phyloP scores from a whole-genome alignment of 2,888 invertebrate genomes.

The Protonemura montana region DNA sequence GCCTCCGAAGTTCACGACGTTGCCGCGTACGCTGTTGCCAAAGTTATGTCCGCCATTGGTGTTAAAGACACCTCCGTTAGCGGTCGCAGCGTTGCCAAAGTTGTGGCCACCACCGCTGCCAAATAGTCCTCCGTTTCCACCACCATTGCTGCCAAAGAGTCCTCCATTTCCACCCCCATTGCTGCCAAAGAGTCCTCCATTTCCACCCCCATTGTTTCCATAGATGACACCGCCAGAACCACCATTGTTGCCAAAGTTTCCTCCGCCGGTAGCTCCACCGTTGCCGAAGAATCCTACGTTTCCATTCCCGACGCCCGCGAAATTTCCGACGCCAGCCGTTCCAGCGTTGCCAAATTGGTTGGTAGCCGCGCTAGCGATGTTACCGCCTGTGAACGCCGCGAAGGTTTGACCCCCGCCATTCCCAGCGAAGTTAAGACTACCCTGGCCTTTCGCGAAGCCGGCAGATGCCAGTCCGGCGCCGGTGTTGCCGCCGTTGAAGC shows the following conservation, averaged over 20 bases:
- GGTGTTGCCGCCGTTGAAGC: background rate
- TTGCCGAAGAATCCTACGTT: slow-evolving; percentile 38
- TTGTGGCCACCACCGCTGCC: slow-evolving; percentile 35
- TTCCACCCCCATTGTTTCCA: slow-evolving; percentile 33
- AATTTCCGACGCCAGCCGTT: background rate
- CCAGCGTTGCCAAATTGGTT: slow-evolving; percentile 20
- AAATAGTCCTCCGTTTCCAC: slow-evolving; percentile 8
- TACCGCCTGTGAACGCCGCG: background rate
- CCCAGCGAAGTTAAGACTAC: background rate
- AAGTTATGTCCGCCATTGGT: slow-evolving; percentile 38
- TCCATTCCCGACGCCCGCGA: slow-evolving; percentile 44
- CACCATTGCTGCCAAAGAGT: slow-evolving; percentile 45
- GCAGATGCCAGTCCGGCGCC: background rate
- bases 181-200: slow-evolving; percentile 27
- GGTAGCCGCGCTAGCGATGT: background rate
- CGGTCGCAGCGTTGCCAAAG: background rate
- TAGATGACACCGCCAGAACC: slow-evolving; percentile 16
- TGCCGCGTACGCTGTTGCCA: slow-evolving; percentile 36
- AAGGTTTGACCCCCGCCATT: slow-evolving; percentile 8
- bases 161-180: background rate
- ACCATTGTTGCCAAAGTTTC: background rate
- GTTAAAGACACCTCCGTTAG: slow-evolving; percentile 36
- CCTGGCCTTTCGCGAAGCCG: background rate
- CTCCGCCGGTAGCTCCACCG: slow-evolving; percentile 15
- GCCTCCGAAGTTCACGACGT: slow-evolving; percentile 42